These are phyloP conservation scores for human DNA, from an alignment of 2,113 vertebrate species.

Conservation along the genomic window GRCh38 chr11:134597001-134597500, in stretches of 20 bases:
- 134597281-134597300: not conserved
- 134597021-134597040: not conserved
- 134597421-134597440: not conserved
- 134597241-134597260: not conserved
- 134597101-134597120: not conserved
- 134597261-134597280: not conserved
- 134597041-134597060: not conserved
- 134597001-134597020: not conserved
- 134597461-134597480: too few relatives aligned
- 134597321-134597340: not conserved
- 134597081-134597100: not conserved
- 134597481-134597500: not conserved
- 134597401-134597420: not conserved
- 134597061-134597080: not conserved
- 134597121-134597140: not conserved
- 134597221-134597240: not conserved
- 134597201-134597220: not conserved
- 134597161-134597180: not conserved
- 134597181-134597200: not conserved
- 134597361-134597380: not conserved
- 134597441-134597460: fast-evolving
- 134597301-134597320: not conserved
- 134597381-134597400: not conserved
- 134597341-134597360: not conserved
- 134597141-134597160: not conserved